Base-by-base conservation (phyloP, 2,888 invertebrate genomes). In the Eudasyphora cyanicolor region DNA sequence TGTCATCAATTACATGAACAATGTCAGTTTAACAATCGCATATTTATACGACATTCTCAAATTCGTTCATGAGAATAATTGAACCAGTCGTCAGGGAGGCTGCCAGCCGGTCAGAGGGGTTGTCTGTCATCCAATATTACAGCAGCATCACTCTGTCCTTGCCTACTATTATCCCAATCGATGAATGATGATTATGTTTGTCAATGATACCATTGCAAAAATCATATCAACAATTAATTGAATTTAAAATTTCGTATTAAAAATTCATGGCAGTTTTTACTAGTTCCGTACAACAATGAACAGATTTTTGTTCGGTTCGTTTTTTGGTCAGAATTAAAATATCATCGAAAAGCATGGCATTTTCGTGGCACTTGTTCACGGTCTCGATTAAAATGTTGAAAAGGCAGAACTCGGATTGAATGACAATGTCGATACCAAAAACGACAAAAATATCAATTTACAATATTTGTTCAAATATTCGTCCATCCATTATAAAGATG, bases 241-340 rank as follows among this genome's bases (percentile, higher is more conserved):
- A 82, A 79, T 82, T 76, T 67, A 60, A 71, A 79, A 67, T 49
- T 54, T 69, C 69, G 1, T 54, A 79, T 82, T 21, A 79, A 82
- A 71, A 67, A 82, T 82, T 74, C 79, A 82, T 67, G 76, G 75
- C 51, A 45, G 67, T 79, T 79, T 77, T 81, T 57, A 10, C 6
- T 38, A 35, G 19, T 64, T 64, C 19, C 14, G 2, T 7, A 62
- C n/a, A n/a, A n/a, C n/a, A 62, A 27, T 57, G 57, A 24, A 57
- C 27, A 27, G 57, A 57, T 57, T 57, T 57, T 57, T 57, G 45
- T 27, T 54, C 2, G 7, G 10, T 7, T 17, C 2, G 49, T 7
- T 6, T 17, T 49, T 19, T n/a, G 49, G 2, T 2, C 6, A 6
- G n/a, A 49, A 8, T 49, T 17, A 2, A 49, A 49, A 49, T 14